Evolutionary conservation across 2,888 invertebrate genomes (phyloP), one percentile per base, ranked within the genome.

Genomic region (Caprella mutica): DNA sequence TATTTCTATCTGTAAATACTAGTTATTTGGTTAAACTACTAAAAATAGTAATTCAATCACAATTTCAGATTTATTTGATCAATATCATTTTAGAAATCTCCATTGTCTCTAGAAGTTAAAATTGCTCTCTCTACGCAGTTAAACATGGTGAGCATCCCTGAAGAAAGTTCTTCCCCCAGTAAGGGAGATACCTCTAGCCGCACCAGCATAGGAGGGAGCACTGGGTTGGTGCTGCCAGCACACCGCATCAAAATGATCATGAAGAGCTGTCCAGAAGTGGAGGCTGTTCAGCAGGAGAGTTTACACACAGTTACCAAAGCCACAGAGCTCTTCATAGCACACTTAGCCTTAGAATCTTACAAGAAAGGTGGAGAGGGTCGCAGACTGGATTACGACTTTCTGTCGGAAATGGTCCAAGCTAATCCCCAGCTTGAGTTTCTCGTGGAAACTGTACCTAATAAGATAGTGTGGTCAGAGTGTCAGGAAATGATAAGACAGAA

Each of bases 231-330:
- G n/a, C 58, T 64, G 19, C 64, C 64, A 4, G 52, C 57, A 8
- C 60, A 60, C 24, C 56, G 62, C 0, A 56, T 66, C 39, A 66
- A 66, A 48, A 62, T 60, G 56, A 66, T 66, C 21, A 66, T 66
- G 66, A 66, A 66, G 52, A 58, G 59, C 42, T 65, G 62, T 40
- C 65, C 65, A 29, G 65, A 66, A 43, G 60, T 65, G 4, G 62
- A 62, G 42, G 58, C 53, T 9, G 65, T 65, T 8, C 51, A 53
- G 17, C 60, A 65, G 39, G 66, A 66, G 29, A 44, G 58, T 2
- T 46, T 66, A 3, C 61, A 59, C 26, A 39, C 61, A 27, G 55
- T 66, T n/a, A 60, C 66, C 26, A 60, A 59, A 21, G 61, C 61
- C 12, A 64, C 64, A 3, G 66, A 66, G 46, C 43, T 65, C 27